Evolutionary conservation across 1,140 invertebrate species (phyloP).

Genomic region (Heliconius hewitsoni): DNA sequence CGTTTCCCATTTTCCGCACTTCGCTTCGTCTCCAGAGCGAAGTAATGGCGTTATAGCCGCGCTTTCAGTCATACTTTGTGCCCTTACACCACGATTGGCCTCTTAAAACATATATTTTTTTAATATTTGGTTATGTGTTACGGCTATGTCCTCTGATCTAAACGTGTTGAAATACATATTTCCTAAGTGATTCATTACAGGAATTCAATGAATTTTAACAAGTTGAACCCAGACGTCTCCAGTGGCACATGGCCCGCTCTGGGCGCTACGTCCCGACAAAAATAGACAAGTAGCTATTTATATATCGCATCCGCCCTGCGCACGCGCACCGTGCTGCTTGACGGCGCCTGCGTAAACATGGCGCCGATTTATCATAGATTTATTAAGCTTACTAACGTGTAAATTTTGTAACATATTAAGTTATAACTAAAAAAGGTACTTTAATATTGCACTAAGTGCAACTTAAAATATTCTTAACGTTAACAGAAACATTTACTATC

Average conservation of each 20-base stretch:
- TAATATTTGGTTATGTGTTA: not conserved
- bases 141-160: not conserved
- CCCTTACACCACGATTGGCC: too few species aligned
- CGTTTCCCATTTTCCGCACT: too few species aligned
- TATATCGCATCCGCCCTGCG: slow-evolving; percentile 75
- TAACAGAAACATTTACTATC: too few species aligned
- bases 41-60: too few species aligned
- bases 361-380: slow-evolving; percentile 48
- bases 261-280: slow-evolving; percentile 61
- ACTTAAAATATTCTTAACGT: too few species aligned
- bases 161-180: slow-evolving; percentile 1
- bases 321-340: slow-evolving; percentile 56
- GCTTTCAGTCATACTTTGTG: too few species aligned
- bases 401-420: not conserved
- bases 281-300: slow-evolving; percentile 76
- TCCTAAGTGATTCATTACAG: slow-evolving; percentile 33
- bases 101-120: not conserved
- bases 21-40: too few species aligned
- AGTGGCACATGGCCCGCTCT: slow-evolving; percentile 67
- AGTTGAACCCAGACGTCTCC: slow-evolving; percentile 56
- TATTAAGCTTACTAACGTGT: not conserved
- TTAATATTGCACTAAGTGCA: not conserved
- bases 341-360: slow-evolving; percentile 56
- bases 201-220: slow-evolving; percentile 44
- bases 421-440: not conserved